These are phyloP conservation scores for Numenius phaeopus DNA, from an alignment of 2,797 vertebrate genomes.

Conservation along the genomic window DNA sequence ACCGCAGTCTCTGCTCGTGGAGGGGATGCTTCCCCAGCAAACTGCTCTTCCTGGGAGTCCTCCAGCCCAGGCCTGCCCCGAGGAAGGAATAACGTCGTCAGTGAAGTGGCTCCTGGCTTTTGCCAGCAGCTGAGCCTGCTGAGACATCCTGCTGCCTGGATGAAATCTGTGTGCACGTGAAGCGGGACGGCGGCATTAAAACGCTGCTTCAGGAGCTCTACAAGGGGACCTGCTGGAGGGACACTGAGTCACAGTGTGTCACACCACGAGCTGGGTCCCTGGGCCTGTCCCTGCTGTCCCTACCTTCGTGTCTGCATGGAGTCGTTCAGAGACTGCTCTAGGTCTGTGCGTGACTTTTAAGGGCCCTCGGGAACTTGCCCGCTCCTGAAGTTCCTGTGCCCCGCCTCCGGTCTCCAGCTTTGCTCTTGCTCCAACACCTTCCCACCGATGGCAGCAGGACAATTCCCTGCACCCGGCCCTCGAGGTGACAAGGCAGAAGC, in stretches of 20 bases:
- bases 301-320: fast-evolving
- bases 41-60: not conserved
- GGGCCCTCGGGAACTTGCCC: not conserved
- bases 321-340: not conserved
- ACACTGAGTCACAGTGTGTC: not conserved
- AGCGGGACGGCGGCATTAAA: not conserved
- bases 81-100: fast-evolving
- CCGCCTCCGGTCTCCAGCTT: not conserved
- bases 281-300: not conserved
- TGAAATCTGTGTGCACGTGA: fast-evolving
- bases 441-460: fast-evolving
- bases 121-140: not conserved
- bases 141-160: not conserved
- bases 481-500: not conserved
- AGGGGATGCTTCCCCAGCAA: not conserved
- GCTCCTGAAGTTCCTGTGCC: not conserved
- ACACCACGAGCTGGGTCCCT: not conserved
- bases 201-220: not conserved
- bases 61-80: not conserved
- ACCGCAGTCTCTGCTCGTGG: fast-evolving
- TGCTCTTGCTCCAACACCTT: not conserved
- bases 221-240: not conserved
- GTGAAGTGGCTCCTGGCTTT: not conserved
- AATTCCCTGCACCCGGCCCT: fast-evolving
- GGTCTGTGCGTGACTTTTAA: not conserved